A percentile compares a stretch with the other conserved stretches of the same genome.
These are phyloP conservation scores for Thrips palmi DNA, from an alignment of 1,140 invertebrate species.

Conservation along the genomic window DNA sequence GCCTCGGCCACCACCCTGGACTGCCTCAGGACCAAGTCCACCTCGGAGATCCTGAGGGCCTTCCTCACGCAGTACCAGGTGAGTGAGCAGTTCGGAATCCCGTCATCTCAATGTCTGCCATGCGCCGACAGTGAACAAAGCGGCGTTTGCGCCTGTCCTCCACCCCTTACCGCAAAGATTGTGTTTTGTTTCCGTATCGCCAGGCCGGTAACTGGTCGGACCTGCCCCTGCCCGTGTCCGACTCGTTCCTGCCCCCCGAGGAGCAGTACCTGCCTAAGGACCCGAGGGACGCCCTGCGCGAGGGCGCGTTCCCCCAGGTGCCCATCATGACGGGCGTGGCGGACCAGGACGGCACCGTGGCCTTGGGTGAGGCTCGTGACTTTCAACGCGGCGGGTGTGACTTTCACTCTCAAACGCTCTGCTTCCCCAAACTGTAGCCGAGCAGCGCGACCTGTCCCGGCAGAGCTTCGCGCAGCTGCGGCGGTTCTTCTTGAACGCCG, in stretches of 20 bases:
- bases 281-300: constrained; percentile 24
- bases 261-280: constrained; percentile 33
- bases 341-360: constrained; percentile 35
- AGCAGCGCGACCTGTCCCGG: constrained; percentile 25
- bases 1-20: constrained; percentile 31
- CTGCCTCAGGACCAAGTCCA: constrained; percentile 40
- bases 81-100: constrained; percentile 11
- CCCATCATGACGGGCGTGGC: constrained; percentile 37
- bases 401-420: background rate
- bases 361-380: constrained; percentile 21
- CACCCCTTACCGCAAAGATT: background rate
- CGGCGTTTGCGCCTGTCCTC: background rate
- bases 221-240: constrained; percentile 33
- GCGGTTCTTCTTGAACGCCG: constrained; percentile 27
- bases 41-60: constrained; percentile 31
- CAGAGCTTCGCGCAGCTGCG: constrained; percentile 27
- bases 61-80: constrained; percentile 36
- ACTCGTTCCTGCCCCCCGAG: constrained; percentile 30
- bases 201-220: constrained; percentile 32
- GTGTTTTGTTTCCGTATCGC: constrained; percentile 15
- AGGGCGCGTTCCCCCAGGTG: constrained; percentile 25
- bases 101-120: background rate
- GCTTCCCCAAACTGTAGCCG: background rate
- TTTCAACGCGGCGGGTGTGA: background rate
- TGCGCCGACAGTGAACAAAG: background rate